Evolutionary conservation across 2,797 vertebrate species (phyloP), one percentile per base, ranked within the genome.

Genomic region (Thalassophryne amazonica): DNA sequence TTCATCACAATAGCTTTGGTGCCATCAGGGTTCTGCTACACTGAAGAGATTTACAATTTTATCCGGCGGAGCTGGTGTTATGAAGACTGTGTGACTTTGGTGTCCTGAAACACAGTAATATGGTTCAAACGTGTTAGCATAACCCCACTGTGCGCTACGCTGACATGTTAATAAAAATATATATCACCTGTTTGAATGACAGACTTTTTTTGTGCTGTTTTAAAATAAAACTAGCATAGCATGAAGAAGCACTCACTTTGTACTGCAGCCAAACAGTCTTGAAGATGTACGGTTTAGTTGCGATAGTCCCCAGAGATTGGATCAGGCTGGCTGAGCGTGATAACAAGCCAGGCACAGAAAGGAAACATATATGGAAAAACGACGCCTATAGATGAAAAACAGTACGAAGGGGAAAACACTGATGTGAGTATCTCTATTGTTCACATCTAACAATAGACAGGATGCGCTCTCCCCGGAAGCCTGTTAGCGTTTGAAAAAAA

Each of bases 1-100:
- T 60, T 86, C 71, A 76, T 83, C 76, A 56, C 48, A 49, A 38
- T 18, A 54, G 63, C 67, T 69, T 72, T 64, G 82, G 73, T 84
- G 71, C 48, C 60, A 67, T 69, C 78, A 69, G 69, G 60, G 66
- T 66, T 35, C 64, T 50, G 76, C 69, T 40, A 45, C 63, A 55
- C 54, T 24, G 55, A 55, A 19, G 34, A 47, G 62, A 76, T 60
- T 74, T 51, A 50, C 58, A 61, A 42, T 66, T 62, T 76, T 57
- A 74, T 85, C 54, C 22, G 7, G 8, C 70, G 51, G 38, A 39
- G 57, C 50, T 35, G 67, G 56, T 22, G 67, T 69, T 35, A 65
- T 34, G 25, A n/a, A n/a, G n/a, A n/a, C n/a, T n/a, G 42, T 6
- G 49, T 1, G 12, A 38, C 17, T 51, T 60, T 63, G 48, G 42